Base-by-base conservation (phyloP, 2,888 invertebrate genomes). In the Cosmia trapezina region DNA sequence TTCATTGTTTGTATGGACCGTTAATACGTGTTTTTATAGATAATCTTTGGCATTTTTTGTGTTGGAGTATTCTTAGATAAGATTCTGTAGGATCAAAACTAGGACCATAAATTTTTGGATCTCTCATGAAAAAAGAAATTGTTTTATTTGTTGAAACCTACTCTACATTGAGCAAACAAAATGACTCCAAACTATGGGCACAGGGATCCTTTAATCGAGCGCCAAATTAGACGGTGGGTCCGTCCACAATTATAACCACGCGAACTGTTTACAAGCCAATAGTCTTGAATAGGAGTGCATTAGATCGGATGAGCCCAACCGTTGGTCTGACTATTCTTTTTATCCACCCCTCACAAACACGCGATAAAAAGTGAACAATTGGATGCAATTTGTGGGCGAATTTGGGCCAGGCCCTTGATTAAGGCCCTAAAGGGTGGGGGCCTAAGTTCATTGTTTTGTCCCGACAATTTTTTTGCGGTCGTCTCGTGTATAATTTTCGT, bases 291-390 rank as follows among this genome's bases (percentile, higher is more conserved):
- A 88, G 90, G 81, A 87, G 83, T 88, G 92, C 90, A 92, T 94
- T 91, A 91, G 91, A 89, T 92, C 91, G 89, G 90, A 89, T 91
- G 89, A 91, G 90, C 86, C 47, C 91, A 88, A 88, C 84, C 84
- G 87, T 83, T 85, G 83, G 75, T 62, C 78, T 88, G 92, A 92
- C 91, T 93, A 93, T 93, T 92, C 91, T 89, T 91, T 91, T 90
- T 88, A 83, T 87, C 88, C 92, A 91, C 94, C 95, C 94, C 92
- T 91, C 89, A 76, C 85, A 88, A 87, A 87, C 87, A 87, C 82
- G 81, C 82, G 93, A 93, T 95, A 96, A 96, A 96, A 96, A 96
- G 92, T 95, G 96, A 96, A 96, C 96, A 96, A 96, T 96, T 95
- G 95, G 93, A 93, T 94, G 95, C 96, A 96, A 96, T 96, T 96